A percentile compares a stretch with the other conserved stretches of the same genome.
These are phyloP conservation scores for Passer montanus DNA, from an alignment of 2,113 vertebrate species.

Conservation along the genomic window DNA sequence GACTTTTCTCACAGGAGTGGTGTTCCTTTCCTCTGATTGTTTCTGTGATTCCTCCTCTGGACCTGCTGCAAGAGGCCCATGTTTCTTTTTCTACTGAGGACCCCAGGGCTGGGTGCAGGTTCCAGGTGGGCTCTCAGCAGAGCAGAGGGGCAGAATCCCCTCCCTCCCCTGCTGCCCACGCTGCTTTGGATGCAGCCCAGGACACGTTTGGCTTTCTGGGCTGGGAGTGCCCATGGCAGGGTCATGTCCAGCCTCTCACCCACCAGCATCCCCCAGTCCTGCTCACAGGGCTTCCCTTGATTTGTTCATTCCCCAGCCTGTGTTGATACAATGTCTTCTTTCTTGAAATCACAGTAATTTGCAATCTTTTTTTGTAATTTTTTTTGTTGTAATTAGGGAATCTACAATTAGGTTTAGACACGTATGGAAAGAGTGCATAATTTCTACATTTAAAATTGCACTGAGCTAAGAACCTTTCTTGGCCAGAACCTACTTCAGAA, in stretches of 20 bases:
- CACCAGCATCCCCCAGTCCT: not conserved
- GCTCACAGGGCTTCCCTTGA: not conserved
- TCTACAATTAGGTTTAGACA: not conserved
- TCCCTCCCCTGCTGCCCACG: rapidly evolving
- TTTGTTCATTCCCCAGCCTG: not conserved
- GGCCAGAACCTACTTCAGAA: not conserved
- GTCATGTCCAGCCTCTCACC: not conserved
- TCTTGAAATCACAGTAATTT: not conserved
- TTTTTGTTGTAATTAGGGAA: not conserved
- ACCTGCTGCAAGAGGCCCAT: not conserved
- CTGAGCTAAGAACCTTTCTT: not conserved
- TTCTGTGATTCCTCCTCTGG: not conserved
- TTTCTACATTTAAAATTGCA: not conserved
- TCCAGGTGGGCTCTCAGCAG: not conserved
- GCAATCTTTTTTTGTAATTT: not conserved
- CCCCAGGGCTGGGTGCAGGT: not conserved
- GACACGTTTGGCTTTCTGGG: not conserved
- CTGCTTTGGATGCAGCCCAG: not conserved
- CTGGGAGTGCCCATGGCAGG: rapidly evolving
- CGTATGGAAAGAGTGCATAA: not conserved
- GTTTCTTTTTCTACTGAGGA: not conserved
- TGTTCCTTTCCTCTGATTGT: not conserved
- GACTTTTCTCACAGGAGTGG: not conserved
- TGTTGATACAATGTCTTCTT: not conserved
- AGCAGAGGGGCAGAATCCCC: not conserved